These are phyloP conservation scores for Porites cylindrica DNA, from an alignment of 92 coral and sea anemone species.

Conservation along the genomic window DNA sequence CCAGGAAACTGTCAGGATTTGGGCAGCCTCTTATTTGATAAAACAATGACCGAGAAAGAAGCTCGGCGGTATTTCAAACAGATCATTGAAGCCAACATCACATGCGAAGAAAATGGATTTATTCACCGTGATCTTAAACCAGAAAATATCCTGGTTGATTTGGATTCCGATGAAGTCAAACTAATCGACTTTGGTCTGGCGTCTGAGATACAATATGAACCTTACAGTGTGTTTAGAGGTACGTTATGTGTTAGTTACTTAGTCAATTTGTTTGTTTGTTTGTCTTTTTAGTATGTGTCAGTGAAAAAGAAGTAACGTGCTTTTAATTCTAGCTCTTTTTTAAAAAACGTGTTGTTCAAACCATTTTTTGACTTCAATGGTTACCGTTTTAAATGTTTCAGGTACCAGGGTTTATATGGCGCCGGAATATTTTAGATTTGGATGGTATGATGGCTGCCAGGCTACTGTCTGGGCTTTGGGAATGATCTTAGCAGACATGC, in stretches of 20 bases:
- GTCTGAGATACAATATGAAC: not conserved
- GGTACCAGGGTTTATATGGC: constrained; percentile 7
- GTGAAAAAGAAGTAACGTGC: no score
- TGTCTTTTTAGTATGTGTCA: no score
- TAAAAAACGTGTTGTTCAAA: no score
- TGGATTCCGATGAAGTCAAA: not conserved
- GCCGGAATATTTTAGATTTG: not conserved
- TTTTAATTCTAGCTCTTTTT: no score
- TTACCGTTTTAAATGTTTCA: not conserved
- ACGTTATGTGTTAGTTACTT: not conserved
- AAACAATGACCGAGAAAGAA: not conserved
- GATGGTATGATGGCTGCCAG: constrained; percentile 18
- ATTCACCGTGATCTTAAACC: constrained; percentile 79
- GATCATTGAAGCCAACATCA: not conserved
- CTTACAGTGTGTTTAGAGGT: not conserved
- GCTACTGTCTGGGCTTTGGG: constrained; percentile 18
- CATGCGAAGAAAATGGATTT: constrained; percentile 21
- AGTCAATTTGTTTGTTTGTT: no score
- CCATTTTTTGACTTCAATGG: not conserved
- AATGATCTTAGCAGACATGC: not conserved
- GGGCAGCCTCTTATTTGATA: not conserved
- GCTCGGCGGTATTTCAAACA: not conserved
- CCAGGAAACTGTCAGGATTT: constrained; percentile 2
- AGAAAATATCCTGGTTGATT: constrained; percentile 41
- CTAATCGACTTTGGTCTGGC: not conserved